These are phyloP conservation scores for Ditula angustiorana DNA, from an alignment of 2,888 invertebrate genomes.

Conservation along the genomic window DNA sequence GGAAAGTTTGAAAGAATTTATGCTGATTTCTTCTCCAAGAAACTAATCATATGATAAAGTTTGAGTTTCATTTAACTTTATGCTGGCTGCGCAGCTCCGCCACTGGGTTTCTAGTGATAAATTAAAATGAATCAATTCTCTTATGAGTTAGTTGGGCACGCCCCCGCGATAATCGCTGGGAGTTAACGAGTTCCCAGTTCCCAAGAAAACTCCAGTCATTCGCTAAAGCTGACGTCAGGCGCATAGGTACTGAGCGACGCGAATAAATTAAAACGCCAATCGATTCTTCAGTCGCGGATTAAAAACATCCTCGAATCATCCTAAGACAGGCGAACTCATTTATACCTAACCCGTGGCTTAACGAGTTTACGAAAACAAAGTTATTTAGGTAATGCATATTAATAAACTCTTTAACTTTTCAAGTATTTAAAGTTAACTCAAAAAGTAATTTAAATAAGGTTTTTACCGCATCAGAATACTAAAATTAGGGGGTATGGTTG, in stretches of 20 bases:
- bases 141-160: conserved; percentile 29
- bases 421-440: conserved; percentile 53
- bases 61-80: background rate
- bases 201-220: conserved; percentile 44
- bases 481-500: conserved; percentile 43
- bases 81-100: background rate
- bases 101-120: conserved; percentile 17
- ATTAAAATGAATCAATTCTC: conserved; percentile 30
- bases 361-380: conserved; percentile 44
- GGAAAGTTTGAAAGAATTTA: conserved; percentile 1
- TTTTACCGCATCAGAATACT: conserved; percentile 47
- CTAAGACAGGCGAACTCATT: conserved; percentile 20
- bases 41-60: background rate
- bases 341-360: conserved; percentile 17
- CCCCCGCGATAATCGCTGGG: conserved; percentile 44
- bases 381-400: conserved; percentile 52
- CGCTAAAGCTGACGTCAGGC: conserved; percentile 44
- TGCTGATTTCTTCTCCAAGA: background rate
- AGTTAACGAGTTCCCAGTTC: conserved; percentile 50
- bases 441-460: conserved; percentile 58
- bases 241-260: conserved; percentile 40
- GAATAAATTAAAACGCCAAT: conserved; percentile 50
- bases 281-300: conserved; percentile 37
- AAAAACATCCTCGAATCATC: conserved; percentile 27
- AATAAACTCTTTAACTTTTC: conserved; percentile 47